Evolutionary conservation across 2,113 vertebrate species (phyloP).

Genomic region (Ivindomyrus marchei): DNA sequence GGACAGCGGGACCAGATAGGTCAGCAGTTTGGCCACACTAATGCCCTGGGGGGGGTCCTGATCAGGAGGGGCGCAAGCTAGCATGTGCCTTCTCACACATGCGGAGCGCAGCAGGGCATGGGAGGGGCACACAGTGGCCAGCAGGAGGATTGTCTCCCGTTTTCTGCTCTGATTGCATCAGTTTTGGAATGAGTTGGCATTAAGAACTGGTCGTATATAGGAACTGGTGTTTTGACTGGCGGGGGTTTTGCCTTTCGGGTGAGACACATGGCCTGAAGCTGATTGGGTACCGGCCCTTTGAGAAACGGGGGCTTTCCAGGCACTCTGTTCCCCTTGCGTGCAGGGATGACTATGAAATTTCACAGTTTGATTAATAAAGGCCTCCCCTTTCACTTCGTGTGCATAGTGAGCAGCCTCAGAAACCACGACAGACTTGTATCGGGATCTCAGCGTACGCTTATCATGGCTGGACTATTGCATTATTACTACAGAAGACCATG

Average conservation of each 20-base stretch:
- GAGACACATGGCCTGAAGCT: neutral
- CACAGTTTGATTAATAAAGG: neutral
- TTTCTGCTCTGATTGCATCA: neutral
- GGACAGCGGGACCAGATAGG: neutral
- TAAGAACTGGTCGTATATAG: neutral
- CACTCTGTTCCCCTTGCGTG: neutral
- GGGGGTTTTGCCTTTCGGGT: neutral
- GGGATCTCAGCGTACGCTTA: neutral
- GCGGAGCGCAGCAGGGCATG: neutral
- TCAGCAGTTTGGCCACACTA: neutral
- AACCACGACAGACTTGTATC: neutral
- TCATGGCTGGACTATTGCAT: neutral
- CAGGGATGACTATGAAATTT: slow-evolving; percentile 5
- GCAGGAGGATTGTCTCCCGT: neutral
- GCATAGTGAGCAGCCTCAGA: neutral
- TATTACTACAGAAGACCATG: neutral
- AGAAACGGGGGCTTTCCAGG: slow-evolving; percentile 1
- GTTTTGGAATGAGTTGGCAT: slow-evolving; percentile 1
- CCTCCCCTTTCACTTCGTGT: neutral
- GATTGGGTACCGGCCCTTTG: neutral
- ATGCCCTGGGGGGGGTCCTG: neutral
- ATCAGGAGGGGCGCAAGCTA: neutral
- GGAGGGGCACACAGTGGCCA: too few species aligned
- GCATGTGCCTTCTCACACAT: neutral
- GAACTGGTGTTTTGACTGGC: neutral